Evolutionary conservation across 2,888 invertebrate species (phyloP).

Genomic region (Thera obeliscata): DNA sequence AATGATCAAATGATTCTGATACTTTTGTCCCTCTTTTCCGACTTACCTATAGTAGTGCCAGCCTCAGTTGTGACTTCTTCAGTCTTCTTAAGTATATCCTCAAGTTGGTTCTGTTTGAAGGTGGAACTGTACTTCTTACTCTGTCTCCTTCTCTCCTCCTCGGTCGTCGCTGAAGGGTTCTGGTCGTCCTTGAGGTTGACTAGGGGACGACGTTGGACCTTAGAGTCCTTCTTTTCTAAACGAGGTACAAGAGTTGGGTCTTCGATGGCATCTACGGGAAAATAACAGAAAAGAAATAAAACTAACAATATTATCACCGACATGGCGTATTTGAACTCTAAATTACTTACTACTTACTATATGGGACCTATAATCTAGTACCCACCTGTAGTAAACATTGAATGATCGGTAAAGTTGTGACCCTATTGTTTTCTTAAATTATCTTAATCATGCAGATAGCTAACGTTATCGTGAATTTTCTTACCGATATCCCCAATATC

Average conservation of each 20-base stretch:
- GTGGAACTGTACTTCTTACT: conserved; percentile 78
- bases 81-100: conserved; percentile 62
- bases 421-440: too few relatives aligned
- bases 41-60: conserved; percentile 59
- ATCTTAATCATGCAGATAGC: too few relatives aligned
- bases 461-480: conserved; percentile 10
- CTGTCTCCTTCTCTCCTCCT: conserved; percentile 74
- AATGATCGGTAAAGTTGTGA: too few relatives aligned
- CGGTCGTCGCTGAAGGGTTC: conserved; percentile 74
- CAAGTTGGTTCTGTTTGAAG: conserved; percentile 73
- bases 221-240: conserved; percentile 50
- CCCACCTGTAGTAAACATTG: neutral
- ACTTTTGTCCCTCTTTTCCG: neutral
- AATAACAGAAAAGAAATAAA: neutral
- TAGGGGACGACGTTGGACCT: conserved; percentile 68
- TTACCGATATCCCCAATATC: conserved; percentile 70
- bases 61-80: conserved; percentile 63
- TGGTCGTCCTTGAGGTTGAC: conserved; percentile 71
- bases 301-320: too few relatives aligned
- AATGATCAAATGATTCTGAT: too few relatives aligned
- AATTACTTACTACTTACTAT: too few relatives aligned
- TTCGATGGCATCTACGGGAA: conserved; percentile 64
- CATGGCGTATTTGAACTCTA: too few relatives aligned
- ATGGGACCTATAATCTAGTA: neutral
- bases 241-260: conserved; percentile 61